Percentiles rank a stretch among this genome's conserved stretches.
phyloP scores from a whole-genome alignment of 2,113 vertebrate genomes.

The Prolemur simus region DNA sequence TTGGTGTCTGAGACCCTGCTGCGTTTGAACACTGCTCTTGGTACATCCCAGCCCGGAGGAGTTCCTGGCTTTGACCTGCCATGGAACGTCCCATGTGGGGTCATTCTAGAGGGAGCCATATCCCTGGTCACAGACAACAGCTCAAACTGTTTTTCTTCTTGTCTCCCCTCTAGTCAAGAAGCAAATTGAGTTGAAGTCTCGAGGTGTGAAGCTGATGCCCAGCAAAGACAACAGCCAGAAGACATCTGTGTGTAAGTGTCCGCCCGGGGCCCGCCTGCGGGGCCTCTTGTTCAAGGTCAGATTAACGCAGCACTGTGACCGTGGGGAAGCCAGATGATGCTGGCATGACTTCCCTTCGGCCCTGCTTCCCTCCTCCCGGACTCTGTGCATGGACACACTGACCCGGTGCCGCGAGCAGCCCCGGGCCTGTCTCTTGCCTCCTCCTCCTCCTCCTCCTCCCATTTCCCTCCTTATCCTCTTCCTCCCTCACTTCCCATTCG shows the following conservation, averaged over 20 bases:
- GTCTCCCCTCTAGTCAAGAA: slow-evolving; percentile 93
- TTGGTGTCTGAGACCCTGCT: background rate
- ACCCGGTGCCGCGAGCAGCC: slow-evolving; percentile 50
- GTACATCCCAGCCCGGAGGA: background rate
- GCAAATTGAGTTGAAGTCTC: slow-evolving; percentile 97
- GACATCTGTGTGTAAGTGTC: slow-evolving; percentile 98
- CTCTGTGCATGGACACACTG: slow-evolving; percentile 73
- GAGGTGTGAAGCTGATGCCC: slow-evolving; percentile 98
- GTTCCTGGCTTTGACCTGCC: background rate
- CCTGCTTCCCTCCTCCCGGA: slow-evolving; percentile 72
- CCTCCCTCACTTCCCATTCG: slow-evolving; percentile 60
- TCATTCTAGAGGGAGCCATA: background rate
- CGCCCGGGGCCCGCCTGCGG: slow-evolving; percentile 11
- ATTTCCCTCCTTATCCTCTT: background rate
- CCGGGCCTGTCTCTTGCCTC: background rate
- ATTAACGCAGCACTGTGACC: background rate
- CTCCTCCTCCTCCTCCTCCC: background rate
- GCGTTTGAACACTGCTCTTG: background rate
- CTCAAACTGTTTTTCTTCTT: background rate
- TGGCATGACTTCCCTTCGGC: slow-evolving; percentile 46
- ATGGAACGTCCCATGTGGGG: background rate
- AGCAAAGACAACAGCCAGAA: slow-evolving; percentile 99
- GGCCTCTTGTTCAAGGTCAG: slow-evolving; percentile 5
- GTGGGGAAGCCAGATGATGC: background rate
- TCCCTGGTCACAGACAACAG: background rate